Evolutionary conservation across 2,888 invertebrate species (phyloP), one percentile per base, ranked within the genome.

Genomic region (Diarsia dahlii): DNA sequence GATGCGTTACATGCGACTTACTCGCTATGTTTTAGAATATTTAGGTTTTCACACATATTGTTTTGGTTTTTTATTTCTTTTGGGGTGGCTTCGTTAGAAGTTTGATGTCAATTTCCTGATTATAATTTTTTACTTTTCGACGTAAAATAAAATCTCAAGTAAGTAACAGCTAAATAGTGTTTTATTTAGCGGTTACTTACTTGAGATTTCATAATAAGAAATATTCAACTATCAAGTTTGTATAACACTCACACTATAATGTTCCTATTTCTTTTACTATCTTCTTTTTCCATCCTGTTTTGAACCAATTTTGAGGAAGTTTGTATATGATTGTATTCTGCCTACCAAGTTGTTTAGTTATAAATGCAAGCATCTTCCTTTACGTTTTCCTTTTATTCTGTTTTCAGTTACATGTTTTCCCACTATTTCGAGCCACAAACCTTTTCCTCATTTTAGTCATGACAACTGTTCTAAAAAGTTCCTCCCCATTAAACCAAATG

Each of bases 1-100:
- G 62, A 66, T 77, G 77, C 65, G 58, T 72, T 71, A 71, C 54
- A 62, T 65, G 62, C 62, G 74, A 68, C 65, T 50, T 50, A 70
- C 13, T 48, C 23, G 54, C 56, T 23, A 48, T 71, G 65, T 64
- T 78, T 56, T 74, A 54, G 68, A 68, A 65, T 84, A 28, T 50
- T 78, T 62, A 9, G 20, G 50, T 39, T 18, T 56, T 34, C 45
- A 3, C 6, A n/a, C 9, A 9, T 48, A 64, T 45, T 48, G 12
- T 58, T 18, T 50, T 8, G 8, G 23, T 20, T 48, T 69, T 69
- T 69, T 18, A 12, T 46, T 46, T n/a, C 9, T 9, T 58, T 56
- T 23, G 6, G 12, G 5, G 6, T 23, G 13, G 13, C 23, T 56
- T 28, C 5, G 6, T 56, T 15, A 56, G 56, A 6, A 56, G 15